Conservation (phyloP, 2,888 invertebrate species). For the Lymantria monacha region DNA sequence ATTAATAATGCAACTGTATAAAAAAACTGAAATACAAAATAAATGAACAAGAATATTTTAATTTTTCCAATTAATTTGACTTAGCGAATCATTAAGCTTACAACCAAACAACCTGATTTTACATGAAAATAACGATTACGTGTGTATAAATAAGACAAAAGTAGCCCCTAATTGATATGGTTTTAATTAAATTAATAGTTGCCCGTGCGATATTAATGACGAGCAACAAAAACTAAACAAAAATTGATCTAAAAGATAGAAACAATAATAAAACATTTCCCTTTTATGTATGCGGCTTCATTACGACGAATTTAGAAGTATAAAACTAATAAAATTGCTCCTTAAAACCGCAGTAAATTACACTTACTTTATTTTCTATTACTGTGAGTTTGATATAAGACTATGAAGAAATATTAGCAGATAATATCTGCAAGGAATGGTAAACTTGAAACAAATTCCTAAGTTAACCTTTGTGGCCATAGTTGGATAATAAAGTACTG, state of each 20-base stretch:
- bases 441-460: not conserved
- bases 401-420: too few relatives aligned
- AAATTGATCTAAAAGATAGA: slow-evolving; percentile 73
- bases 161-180: slow-evolving; percentile 61
- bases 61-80: not conserved
- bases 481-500: too few relatives aligned
- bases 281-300: slow-evolving; percentile 42
- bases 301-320: slow-evolving; percentile 26
- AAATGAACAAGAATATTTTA: too few relatives aligned
- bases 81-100: slow-evolving; percentile 37
- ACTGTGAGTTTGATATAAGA: too few relatives aligned
- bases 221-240: slow-evolving; percentile 62
- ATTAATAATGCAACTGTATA: too few relatives aligned
- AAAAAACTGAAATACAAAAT: too few relatives aligned
- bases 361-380: too few relatives aligned
- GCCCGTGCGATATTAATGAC: slow-evolving; percentile 77
- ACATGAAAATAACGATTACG: slow-evolving; percentile 53
- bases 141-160: slow-evolving; percentile 54
- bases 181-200: slow-evolving; percentile 80
- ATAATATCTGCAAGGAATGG: too few relatives aligned
- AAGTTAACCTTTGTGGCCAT: not conserved
- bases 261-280: slow-evolving; percentile 79
- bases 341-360: too few relatives aligned
- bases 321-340: not conserved
- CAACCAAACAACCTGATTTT: slow-evolving; percentile 45